Evolutionary conservation across 2,113 vertebrate species (phyloP), one percentile per base, ranked within the genome.

Genomic region (Rutilus rutilus): DNA sequence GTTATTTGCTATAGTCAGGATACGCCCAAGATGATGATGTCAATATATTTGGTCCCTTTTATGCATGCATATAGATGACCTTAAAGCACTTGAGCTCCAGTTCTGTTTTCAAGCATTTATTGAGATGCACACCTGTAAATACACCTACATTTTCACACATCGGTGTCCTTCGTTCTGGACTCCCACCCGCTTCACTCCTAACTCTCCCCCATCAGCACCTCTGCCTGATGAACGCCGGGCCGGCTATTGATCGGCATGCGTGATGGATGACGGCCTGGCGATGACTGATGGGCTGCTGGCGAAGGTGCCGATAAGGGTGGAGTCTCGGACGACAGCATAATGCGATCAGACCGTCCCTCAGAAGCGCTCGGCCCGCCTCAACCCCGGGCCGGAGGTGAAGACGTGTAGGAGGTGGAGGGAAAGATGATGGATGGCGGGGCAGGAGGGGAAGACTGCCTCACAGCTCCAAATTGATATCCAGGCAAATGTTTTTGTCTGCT

Each of bases 401-500:
- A 75, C 36, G 84, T 81, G 89, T 87, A 89, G 86, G 30, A 85
- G 45, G 67, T 80, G 67, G 85, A 17, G 78, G 64, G 65, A 88
- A 93, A 97, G 97, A 99, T 99, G 98, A 99, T 99, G 97, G 97
- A 99, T 99, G 97, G 95, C 94, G 93, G 95, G 94, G 92, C 96
- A 96, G 96, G 93, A 96, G 96, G 95, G 96, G 96, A 93, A 94
- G 97, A 97, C 97, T 97, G 95, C 94, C 92, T 76, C 85, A 78
- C 86, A 90, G 93, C 94, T 94, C 93, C 94, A 96, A 99, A 98
- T 98, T 98, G 97, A 98, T 98, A 97, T 97, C 95, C 95, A 92
- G 90, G 96, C 97, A 99, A 99, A 98, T 98, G 97, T 97, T 98
- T 99, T 99, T 99, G 97, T 99, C 97, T 97, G 96, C 95, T 95